phyloP scores from a whole-genome alignment of 37 sponge, comb jelly and placozoan genomes.

The Spongilla lacustris region DNA sequence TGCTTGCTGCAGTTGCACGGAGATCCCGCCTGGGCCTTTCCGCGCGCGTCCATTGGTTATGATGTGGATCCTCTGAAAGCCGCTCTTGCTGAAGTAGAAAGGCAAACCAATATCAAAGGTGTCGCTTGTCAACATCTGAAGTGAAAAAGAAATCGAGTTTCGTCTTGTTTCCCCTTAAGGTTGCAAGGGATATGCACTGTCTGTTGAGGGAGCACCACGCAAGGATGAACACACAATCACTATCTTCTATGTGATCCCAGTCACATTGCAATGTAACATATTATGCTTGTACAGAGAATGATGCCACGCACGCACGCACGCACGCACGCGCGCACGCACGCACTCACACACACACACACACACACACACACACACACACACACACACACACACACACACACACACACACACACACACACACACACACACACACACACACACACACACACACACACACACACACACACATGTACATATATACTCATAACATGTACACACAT shows the following conservation, averaged over 20 bases:
- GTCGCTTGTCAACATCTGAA: background rate
- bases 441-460: background rate
- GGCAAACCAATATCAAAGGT: conserved; percentile 58
- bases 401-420: conserved; percentile 9
- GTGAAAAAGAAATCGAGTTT: background rate
- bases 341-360: conserved; percentile 3
- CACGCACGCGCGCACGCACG: background rate
- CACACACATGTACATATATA: background rate
- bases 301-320: background rate
- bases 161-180: conserved; percentile 1
- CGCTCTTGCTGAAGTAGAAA: conserved; percentile 26
- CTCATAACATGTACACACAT: background rate
- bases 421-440: background rate
- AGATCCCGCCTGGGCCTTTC: conserved; percentile 16
- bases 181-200: conserved; percentile 16
- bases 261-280: conserved; percentile 43
- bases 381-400: conserved; percentile 17
- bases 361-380: background rate
- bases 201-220: conserved; percentile 39
- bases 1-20: conserved; percentile 46
- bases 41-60: conserved; percentile 14
- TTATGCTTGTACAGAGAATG: background rate
- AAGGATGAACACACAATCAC: conserved; percentile 31
- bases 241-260: conserved; percentile 58
- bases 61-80: conserved; percentile 50